Conservation (phyloP, 2,888 invertebrate genomes). For the Diachrysia chrysitis region DNA sequence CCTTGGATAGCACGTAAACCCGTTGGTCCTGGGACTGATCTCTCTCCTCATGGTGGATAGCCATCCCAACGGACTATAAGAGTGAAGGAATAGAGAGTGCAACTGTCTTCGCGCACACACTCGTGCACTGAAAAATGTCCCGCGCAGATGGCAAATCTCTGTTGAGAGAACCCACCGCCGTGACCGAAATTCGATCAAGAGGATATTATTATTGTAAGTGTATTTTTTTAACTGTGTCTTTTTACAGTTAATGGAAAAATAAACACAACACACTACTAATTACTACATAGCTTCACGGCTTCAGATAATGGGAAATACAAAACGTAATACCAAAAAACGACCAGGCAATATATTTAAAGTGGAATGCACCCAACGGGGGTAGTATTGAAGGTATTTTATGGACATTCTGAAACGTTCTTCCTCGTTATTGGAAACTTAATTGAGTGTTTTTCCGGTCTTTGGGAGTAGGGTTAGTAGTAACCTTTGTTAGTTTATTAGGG, state of each 20-base stretch:
- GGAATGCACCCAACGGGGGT: conserved; percentile 3
- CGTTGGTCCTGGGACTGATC: no score
- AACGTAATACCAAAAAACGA: conserved; percentile 1
- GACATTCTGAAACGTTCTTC: conserved; percentile 26
- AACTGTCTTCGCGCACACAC: no score
- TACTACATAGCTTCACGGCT: neutral
- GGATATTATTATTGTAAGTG: no score
- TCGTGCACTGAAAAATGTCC: no score
- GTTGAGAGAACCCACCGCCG: no score
- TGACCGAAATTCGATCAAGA: no score
- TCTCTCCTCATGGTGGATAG: no score
- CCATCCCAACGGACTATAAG: no score
- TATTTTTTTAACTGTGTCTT: neutral
- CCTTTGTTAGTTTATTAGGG: conserved; percentile 32
- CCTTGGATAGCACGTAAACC: no score
- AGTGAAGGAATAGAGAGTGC: no score
- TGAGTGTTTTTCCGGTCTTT: conserved; percentile 51
- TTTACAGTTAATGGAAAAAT: neutral
- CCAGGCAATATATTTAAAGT: neutral
- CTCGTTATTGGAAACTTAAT: conserved; percentile 45
- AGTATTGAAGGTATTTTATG: conserved; percentile 27
- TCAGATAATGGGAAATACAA: neutral
- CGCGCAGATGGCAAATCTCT: no score
- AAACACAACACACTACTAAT: neutral
- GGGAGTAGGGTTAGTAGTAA: conserved; percentile 14